A percentile compares a stretch with the other conserved stretches of the same genome.
These are phyloP conservation scores for Siderastrea siderea DNA, from an alignment of 92 coral and sea anemone genomes.

Conservation along the genomic window DNA sequence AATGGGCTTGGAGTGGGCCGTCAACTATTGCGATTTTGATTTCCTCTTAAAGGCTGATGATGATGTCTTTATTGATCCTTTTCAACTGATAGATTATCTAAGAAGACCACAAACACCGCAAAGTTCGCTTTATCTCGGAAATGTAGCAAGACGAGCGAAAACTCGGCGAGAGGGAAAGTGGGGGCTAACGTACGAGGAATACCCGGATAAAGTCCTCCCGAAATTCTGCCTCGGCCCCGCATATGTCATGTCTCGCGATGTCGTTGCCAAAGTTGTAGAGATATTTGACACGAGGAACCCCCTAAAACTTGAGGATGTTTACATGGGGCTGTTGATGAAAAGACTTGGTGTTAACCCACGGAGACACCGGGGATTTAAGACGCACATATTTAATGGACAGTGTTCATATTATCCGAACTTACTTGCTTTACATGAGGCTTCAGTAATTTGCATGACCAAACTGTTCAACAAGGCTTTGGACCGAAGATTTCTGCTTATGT, in stretches of 20 bases:
- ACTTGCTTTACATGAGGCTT: background rate
- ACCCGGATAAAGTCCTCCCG: background rate
- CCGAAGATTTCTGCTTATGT: background rate
- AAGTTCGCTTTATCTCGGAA: background rate
- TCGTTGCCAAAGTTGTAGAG: background rate
- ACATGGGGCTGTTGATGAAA: slow-evolving; percentile 30
- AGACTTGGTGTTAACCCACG: slow-evolving; percentile 3
- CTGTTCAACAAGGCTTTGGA: slow-evolving; percentile 1
- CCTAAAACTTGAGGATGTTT: slow-evolving; percentile 26
- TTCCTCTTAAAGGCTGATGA: slow-evolving; percentile 34
- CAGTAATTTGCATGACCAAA: background rate
- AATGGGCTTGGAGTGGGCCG: slow-evolving; percentile 48
- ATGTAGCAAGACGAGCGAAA: background rate
- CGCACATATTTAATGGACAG: background rate
- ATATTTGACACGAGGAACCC: slow-evolving; percentile 11
- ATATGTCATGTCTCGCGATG: slow-evolving; percentile 12
- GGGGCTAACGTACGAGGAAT: background rate
- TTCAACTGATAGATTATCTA: background rate
- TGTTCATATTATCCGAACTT: background rate
- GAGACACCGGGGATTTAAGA: slow-evolving; percentile 8
- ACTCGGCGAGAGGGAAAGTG: slow-evolving; percentile 1
- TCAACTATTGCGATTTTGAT: background rate
- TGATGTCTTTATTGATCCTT: slow-evolving; percentile 15
- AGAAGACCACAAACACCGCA: background rate
- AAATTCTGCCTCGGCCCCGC: slow-evolving; percentile 23